Evolutionary conservation across 2,888 invertebrate species (phyloP).

Genomic region (Parnassius smintheus): DNA sequence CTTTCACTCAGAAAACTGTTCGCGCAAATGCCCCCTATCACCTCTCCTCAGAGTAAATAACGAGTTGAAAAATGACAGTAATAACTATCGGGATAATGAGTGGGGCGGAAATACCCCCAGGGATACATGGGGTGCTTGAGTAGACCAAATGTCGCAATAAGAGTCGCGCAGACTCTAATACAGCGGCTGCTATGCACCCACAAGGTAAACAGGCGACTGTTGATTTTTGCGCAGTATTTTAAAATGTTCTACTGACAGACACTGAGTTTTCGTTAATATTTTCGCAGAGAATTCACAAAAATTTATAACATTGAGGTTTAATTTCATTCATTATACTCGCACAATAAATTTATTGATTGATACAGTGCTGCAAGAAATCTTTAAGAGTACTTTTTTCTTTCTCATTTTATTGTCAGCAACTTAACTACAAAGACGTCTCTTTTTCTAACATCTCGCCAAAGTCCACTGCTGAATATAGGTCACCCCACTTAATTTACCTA

Average conservation of each 20-base stretch:
- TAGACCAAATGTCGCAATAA: slow-evolving; percentile 71
- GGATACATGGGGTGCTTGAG: slow-evolving; percentile 68
- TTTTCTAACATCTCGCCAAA: no score
- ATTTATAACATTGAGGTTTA: no score
- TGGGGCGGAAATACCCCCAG: slow-evolving; percentile 75
- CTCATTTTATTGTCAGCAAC: no score
- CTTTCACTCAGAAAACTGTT: slow-evolving; percentile 63
- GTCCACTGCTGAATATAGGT: no score
- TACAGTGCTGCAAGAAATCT: no score
- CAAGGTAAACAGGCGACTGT: slow-evolving; percentile 52
- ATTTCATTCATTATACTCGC: no score
- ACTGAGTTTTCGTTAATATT: no score
- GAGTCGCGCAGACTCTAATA: slow-evolving; percentile 39
- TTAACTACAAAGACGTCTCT: no score
- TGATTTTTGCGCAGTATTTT: slow-evolving; percentile 7
- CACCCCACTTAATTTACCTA: no score
- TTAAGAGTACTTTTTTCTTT: no score
- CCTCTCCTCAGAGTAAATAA: slow-evolving; percentile 78
- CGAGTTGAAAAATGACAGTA: slow-evolving; percentile 81
- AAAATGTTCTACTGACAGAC: neutral
- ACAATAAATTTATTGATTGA: no score
- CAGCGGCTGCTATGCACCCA: slow-evolving; percentile 29
- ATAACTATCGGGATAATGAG: slow-evolving; percentile 79
- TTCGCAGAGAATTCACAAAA: no score
- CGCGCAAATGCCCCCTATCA: slow-evolving; percentile 77